These are phyloP conservation scores for Melanerpes formicivorus DNA, from an alignment of 2,113 vertebrate species.

Conservation along the genomic window DNA sequence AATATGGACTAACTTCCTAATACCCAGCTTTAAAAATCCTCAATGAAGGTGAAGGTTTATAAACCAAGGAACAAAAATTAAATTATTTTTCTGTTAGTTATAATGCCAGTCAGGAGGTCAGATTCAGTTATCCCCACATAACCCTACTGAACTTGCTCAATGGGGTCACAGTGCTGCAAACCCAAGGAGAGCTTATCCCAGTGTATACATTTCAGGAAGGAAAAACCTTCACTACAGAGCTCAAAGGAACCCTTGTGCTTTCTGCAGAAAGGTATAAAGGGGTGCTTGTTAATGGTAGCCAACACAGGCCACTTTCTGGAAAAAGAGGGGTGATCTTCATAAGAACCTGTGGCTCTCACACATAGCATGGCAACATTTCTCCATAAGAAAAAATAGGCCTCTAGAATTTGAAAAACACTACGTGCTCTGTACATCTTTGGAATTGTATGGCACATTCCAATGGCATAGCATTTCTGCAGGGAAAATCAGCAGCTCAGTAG, in stretches of 20 bases:
- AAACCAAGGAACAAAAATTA: neutral
- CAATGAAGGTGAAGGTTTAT: neutral
- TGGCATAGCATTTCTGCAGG: neutral
- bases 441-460: neutral
- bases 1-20: neutral
- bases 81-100: neutral
- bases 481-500: neutral
- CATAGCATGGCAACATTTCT: neutral
- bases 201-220: conserved; percentile 3
- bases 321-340: conserved; percentile 28
- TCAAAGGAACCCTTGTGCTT: conserved; percentile 66
- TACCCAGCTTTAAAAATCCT: neutral
- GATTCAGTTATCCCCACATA: conserved; percentile 40
- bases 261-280: conserved; percentile 48
- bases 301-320: conserved; percentile 32
- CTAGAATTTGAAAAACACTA: neutral
- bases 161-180: conserved; percentile 6
- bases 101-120: conserved; percentile 20
- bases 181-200: neutral
- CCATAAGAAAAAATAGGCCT: neutral
- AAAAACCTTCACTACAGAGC: conserved; percentile 23
- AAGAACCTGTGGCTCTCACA: neutral
- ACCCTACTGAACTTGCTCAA: conserved; percentile 40
- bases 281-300: conserved; percentile 44
- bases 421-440: neutral